Conservation (phyloP, 2,797 vertebrate genomes). For the Stomatorhinus walkeri region DNA sequence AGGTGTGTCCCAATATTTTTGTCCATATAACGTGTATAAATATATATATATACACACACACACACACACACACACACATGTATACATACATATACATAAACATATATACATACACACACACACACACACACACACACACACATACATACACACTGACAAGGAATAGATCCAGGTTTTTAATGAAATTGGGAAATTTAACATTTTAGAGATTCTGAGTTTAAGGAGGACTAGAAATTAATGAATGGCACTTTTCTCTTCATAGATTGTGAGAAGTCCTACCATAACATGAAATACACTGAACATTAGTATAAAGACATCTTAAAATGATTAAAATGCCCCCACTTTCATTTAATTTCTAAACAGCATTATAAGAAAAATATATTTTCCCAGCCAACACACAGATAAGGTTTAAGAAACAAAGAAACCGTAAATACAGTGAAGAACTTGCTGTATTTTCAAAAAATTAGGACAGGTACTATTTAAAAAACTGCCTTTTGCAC, state of each 20-base stretch:
- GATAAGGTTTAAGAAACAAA: conserved; percentile 1
- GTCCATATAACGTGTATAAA: not conserved
- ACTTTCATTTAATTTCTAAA: not conserved
- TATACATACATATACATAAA: too few species aligned
- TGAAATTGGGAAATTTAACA: not conserved
- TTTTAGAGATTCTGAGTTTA: not conserved
- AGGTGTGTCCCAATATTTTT: not conserved
- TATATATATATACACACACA: too few species aligned
- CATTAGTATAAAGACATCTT: conserved; percentile 7
- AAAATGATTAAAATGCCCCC: not conserved
- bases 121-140: too few species aligned
- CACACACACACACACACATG: not conserved
- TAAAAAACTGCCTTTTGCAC: conserved; percentile 3
- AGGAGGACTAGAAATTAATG: not conserved
- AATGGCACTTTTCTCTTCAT: not conserved
- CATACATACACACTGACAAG: not conserved
- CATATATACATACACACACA: too few species aligned
- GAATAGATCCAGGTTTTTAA: not conserved
- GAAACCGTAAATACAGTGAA: conserved; percentile 10
- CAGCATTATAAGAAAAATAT: not conserved
- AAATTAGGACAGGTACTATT: conserved; percentile 16
- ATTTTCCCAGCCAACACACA: not conserved
- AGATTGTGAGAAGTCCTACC: not conserved
- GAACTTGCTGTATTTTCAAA: not conserved
- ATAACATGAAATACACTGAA: not conserved